Base-by-base conservation (phyloP, 2,888 invertebrate species). In the Choreutis nemorana region DNA sequence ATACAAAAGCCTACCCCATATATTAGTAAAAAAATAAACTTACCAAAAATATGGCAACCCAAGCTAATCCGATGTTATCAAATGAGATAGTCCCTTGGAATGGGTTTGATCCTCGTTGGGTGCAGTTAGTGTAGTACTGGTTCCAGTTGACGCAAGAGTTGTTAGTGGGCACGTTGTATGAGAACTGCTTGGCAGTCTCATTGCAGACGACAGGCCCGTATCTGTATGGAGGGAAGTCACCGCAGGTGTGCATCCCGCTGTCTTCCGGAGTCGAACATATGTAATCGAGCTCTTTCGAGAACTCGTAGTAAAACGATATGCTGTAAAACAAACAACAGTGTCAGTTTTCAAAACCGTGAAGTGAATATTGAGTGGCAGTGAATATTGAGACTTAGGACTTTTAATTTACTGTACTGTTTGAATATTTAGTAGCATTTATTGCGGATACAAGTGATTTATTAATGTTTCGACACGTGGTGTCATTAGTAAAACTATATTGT, bases 11-110 rank as follows among this genome's bases (percentile, higher is more conserved):
- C n/a, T n/a, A n/a, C n/a, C n/a, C n/a, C n/a, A n/a, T n/a, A n/a
- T n/a, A n/a, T n/a, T n/a, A n/a, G n/a, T n/a, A n/a, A n/a, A n/a
- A n/a, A 18, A 14, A 22, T 34, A 31, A 37, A 83, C 87, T 89
- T 81, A 97, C 98, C 84, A 99, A 86, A 81, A 99, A 99, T 72
- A 99, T 99, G 44, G 99, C 98, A 40, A 99, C 97, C 98, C 99
- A 99, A 13, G 99, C 99, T 51, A 99, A 87, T 41, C 99, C 99
- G 54, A 99, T 99, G 77, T 99, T 99, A 80, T 99, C 99, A 71
- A 99, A 99, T 22, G 97, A 97, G 56, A 99, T 98, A 33, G 99
- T 97, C 36, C 98, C 98, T 77, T 95, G 94, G 71, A 98, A 99
- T 8, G 99, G 99, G 81, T 99, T 99, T 51, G 90, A 86, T 30